These are phyloP conservation scores for Flexamia atlantica DNA, from an alignment of 2,888 invertebrate genomes.

Conservation along the genomic window DNA sequence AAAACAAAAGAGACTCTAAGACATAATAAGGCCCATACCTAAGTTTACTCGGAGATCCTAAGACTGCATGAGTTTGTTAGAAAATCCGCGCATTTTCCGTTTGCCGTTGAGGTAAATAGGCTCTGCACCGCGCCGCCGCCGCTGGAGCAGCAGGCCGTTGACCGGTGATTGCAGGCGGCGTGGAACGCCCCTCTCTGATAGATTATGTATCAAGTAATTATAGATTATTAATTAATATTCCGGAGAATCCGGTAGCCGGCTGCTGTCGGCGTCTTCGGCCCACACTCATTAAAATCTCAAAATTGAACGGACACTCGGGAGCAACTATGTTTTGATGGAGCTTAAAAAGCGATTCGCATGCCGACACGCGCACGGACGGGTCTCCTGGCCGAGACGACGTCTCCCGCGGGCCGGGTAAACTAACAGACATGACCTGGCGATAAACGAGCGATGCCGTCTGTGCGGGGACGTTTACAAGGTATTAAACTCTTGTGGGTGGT, in stretches of 20 bases:
- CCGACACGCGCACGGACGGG: conserved; percentile 26
- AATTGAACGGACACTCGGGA: conserved; percentile 49
- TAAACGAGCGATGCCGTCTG: neutral
- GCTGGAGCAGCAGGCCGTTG: conserved; percentile 33
- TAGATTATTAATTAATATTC: conserved; percentile 63
- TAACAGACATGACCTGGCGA: conserved; percentile 2
- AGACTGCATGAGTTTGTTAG: too few species aligned
- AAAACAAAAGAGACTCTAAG: too few species aligned
- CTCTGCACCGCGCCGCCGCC: neutral
- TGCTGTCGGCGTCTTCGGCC: conserved; percentile 61
- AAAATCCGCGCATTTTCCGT: too few species aligned
- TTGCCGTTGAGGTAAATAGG: too few species aligned
- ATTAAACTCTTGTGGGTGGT: neutral
- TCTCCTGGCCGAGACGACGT: neutral
- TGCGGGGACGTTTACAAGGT: neutral
- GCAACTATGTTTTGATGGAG: conserved; percentile 38
- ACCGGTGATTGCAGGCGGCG: conserved; percentile 41
- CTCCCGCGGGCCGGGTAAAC: neutral
- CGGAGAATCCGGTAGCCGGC: conserved; percentile 53
- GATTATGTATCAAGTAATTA: conserved; percentile 62
- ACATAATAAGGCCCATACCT: too few species aligned
- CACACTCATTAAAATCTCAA: conserved; percentile 48
- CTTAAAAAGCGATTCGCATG: conserved; percentile 40
- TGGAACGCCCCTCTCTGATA: conserved; percentile 44
- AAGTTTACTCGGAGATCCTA: too few species aligned